phyloP scores from a whole-genome alignment of 2,797 vertebrate species.

The Novumbra hubbsi region DNA sequence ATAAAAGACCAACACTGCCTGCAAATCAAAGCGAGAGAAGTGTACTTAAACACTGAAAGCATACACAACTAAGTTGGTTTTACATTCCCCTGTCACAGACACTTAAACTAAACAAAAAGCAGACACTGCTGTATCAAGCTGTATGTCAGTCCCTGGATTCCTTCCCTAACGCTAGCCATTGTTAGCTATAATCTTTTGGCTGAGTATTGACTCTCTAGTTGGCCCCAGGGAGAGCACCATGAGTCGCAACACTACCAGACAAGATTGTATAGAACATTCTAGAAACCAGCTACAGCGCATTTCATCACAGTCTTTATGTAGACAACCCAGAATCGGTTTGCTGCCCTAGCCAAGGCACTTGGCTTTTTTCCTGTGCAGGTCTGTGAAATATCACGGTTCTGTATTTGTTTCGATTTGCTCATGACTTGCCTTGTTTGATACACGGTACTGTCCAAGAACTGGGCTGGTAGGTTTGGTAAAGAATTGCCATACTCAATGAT shows the following conservation, averaged over 20 bases:
- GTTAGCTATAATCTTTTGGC: slow-evolving; percentile 39
- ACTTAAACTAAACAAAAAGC: slow-evolving; percentile 56
- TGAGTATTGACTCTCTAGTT: slow-evolving; percentile 21
- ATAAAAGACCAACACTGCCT: slow-evolving; percentile 29
- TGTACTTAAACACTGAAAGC: slow-evolving; percentile 36
- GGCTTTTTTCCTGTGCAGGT: no score
- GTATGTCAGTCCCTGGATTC: slow-evolving; percentile 50
- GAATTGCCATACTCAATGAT: no score
- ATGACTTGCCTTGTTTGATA: no score
- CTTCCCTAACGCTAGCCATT: slow-evolving; percentile 50
- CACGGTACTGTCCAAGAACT: no score
- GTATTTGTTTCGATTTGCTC: no score
- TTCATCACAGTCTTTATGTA: not conserved
- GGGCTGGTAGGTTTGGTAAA: no score
- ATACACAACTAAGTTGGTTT: slow-evolving; percentile 42
- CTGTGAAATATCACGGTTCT: no score
- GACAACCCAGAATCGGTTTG: not conserved
- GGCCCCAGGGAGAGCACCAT: slow-evolving; percentile 8
- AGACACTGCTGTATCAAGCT: slow-evolving; percentile 54
- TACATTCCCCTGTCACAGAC: slow-evolving; percentile 61
- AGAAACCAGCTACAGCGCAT: not conserved
- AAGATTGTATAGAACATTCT: not conserved
- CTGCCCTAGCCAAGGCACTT: not conserved
- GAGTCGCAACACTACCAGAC: not conserved
- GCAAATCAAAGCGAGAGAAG: slow-evolving; percentile 26